Conservation (phyloP, 2,797 vertebrate species). For the Coluber constrictor region DNA sequence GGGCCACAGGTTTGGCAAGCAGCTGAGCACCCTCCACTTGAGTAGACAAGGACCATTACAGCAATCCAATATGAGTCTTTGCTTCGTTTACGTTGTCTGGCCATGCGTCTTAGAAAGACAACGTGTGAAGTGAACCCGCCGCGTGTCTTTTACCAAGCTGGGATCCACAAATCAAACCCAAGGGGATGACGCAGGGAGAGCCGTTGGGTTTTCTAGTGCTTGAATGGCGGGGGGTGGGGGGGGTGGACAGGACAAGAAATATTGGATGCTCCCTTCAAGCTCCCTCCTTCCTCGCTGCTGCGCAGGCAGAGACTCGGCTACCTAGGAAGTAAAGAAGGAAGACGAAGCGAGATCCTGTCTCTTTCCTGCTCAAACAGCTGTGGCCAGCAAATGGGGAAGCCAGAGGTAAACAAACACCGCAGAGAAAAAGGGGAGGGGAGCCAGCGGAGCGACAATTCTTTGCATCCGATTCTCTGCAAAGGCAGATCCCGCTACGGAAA, state of each 20-base stretch:
- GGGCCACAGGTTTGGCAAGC: neutral
- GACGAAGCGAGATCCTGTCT: neutral
- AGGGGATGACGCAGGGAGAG: neutral
- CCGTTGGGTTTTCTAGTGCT: neutral
- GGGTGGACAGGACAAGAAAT: neutral
- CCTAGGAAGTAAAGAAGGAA: neutral
- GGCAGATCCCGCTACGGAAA: neutral
- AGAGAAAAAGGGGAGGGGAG: no score
- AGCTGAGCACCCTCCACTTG: neutral
- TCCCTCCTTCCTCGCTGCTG: neutral
- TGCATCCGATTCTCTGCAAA: neutral
- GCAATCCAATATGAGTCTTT: neutral
- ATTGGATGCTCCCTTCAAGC: neutral
- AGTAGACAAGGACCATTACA: neutral
- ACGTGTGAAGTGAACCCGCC: no score
- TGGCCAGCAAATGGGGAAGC: neutral
- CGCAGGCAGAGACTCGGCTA: neutral
- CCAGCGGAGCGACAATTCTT: neutral
- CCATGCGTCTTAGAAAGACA: neutral
- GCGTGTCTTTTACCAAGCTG: neutral
- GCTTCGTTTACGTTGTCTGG: neutral
- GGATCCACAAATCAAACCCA: neutral
- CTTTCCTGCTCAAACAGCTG: neutral
- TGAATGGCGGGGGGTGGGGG: neutral
- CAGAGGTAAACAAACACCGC: neutral